Percentiles rank a stretch among this genome's conserved stretches.
These are phyloP conservation scores for Asobara japonica DNA, from an alignment of 1,140 invertebrate genomes.

Conservation along the genomic window DNA sequence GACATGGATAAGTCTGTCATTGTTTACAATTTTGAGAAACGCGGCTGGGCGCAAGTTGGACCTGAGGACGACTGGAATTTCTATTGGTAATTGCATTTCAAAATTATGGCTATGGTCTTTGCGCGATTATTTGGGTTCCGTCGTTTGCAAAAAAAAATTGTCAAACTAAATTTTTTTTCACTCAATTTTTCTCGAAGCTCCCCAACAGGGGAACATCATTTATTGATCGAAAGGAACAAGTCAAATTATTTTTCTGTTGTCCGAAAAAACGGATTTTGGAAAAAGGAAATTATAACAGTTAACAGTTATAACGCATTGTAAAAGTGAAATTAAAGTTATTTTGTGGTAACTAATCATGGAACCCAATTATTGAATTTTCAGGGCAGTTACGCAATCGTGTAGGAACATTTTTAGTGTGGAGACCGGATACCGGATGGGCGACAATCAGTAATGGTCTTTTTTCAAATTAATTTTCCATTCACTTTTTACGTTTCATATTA, in stretches of 20 bases:
- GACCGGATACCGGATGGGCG: slow-evolving; percentile 89
- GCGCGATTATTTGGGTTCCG: too few species aligned
- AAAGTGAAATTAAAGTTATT: too few species aligned
- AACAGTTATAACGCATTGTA: too few species aligned
- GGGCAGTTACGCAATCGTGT: slow-evolving; percentile 89
- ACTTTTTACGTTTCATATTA: too few species aligned
- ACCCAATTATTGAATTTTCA: slow-evolving; percentile 51
- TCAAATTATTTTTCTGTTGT: too few species aligned
- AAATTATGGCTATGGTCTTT: slow-evolving; percentile 7
- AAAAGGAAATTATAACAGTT: too few species aligned
- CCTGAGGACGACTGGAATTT: slow-evolving; percentile 97
- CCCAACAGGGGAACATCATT: too few species aligned
- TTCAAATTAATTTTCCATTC: slow-evolving; percentile 19
- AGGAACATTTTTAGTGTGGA: slow-evolving; percentile 92
- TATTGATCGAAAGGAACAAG: too few species aligned
- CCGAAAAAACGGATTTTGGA: too few species aligned
- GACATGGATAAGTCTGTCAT: slow-evolving; percentile 96
- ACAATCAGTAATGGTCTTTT: slow-evolving; percentile 85
- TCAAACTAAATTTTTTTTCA: too few species aligned
- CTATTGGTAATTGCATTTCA: slow-evolving; percentile 77
- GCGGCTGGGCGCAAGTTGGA: slow-evolving; percentile 90
- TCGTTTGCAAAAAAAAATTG: slow-evolving; percentile 17
- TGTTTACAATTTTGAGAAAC: slow-evolving; percentile 91
- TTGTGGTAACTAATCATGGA: too few species aligned
- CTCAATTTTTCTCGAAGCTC: too few species aligned